Conservation (phyloP, 2,113 vertebrate species). For the Colistium nudipinnis region DNA sequence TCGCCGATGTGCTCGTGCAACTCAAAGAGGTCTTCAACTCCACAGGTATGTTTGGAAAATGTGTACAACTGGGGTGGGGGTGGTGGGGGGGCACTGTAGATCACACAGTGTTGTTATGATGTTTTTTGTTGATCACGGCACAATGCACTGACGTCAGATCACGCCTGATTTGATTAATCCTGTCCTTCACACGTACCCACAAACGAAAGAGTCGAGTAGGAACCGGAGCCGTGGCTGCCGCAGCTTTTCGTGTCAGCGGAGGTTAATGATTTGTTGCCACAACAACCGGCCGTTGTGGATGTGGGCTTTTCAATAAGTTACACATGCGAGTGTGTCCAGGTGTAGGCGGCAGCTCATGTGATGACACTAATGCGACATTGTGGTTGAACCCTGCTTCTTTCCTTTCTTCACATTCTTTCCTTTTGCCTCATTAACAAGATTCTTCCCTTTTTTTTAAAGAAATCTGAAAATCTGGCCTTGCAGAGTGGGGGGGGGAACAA, state of each 20-base stretch:
- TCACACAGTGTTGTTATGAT: too few species aligned
- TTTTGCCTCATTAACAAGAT: not conserved
- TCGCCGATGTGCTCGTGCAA: slow-evolving; percentile 91
- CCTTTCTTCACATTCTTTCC: not conserved
- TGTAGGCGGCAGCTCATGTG: not conserved
- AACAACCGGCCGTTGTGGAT: slow-evolving; percentile 19
- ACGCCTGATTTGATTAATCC: not conserved
- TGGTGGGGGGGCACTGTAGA: not conserved
- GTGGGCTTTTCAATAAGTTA: slow-evolving; percentile 11
- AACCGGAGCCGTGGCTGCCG: not conserved
- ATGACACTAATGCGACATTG: not conserved
- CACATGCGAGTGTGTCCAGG: not conserved
- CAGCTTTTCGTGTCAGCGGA: not conserved
- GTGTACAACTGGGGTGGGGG: not conserved
- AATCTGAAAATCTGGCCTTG: not conserved
- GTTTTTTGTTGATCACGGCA: too few species aligned
- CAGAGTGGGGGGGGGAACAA: not conserved
- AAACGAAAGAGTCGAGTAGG: not conserved
- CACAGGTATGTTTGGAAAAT: slow-evolving; percentile 80
- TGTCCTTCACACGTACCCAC: not conserved
- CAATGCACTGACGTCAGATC: not conserved
- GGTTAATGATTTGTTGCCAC: slow-evolving; percentile 35
- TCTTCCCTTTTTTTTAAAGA: not conserved
- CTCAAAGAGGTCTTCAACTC: slow-evolving; percentile 93
- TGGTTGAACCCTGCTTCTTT: not conserved